phyloP scores from a whole-genome alignment of 2,113 vertebrate species.

The Lophius piscatorius region DNA sequence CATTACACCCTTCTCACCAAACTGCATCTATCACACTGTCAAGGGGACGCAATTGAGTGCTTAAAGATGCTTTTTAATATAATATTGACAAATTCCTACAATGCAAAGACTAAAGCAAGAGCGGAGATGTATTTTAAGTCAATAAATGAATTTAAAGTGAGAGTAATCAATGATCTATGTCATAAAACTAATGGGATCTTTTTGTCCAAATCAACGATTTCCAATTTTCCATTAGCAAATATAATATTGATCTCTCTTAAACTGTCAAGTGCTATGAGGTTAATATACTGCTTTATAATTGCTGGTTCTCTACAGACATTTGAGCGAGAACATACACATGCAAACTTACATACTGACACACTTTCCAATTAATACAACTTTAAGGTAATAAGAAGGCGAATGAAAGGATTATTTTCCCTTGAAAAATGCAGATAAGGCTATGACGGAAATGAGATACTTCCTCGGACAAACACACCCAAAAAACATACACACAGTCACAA shows the following conservation, averaged over 20 bases:
- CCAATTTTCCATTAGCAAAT: constrained; percentile 11
- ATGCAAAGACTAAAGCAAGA: background rate
- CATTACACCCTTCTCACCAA: constrained; percentile 14
- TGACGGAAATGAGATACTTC: constrained; percentile 66
- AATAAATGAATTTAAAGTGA: background rate
- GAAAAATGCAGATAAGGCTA: constrained; percentile 39
- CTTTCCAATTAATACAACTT: constrained; percentile 12
- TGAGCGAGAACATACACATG: background rate
- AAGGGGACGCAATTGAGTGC: background rate
- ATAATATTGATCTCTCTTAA: constrained; percentile 29
- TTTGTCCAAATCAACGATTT: constrained; percentile 18
- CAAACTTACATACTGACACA: constrained; percentile 2
- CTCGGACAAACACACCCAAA: constrained; percentile 54
- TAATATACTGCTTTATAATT: constrained; percentile 7
- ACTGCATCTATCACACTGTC: constrained; percentile 26
- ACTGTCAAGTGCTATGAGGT: constrained; percentile 17
- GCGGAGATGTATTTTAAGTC: background rate
- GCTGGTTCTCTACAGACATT: background rate
- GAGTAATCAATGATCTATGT: constrained; percentile 1
- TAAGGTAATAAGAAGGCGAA: constrained; percentile 11
- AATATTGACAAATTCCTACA: constrained; percentile 12
- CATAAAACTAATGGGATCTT: background rate
- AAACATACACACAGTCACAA: background rate
- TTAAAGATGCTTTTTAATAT: constrained; percentile 15
- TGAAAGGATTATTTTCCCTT: constrained; percentile 1